Evolutionary conservation across 2,797 vertebrate species (phyloP), one percentile per base, ranked within the genome.

Genomic region (Enteromius unitaeniatus): DNA sequence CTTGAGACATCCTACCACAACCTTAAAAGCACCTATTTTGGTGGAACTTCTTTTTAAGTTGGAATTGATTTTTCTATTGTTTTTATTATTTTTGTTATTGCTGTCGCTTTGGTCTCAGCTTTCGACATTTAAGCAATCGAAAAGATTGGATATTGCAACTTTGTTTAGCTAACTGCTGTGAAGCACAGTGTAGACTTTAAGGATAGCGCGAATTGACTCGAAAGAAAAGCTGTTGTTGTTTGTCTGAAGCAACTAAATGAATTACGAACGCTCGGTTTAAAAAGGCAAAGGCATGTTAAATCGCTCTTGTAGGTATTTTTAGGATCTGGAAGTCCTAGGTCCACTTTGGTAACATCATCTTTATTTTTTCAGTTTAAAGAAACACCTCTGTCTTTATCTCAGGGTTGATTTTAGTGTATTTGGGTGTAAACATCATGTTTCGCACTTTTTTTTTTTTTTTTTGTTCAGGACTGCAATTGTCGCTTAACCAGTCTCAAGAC

Each of bases 11-110:
- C 94, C 91, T 94, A 91, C 93, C 58, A 67, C 79, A 67, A 93
- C 92, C 94, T 95, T 93, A 95, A 88, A 95, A 94, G 94, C 95
- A 96, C 95, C 95, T 93, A 95, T 96, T 95, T 95, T 95, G 95
- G 95, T 96, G 95, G 91, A 93, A 89, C 93, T 95, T 94, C 91
- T 92, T 93, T 42, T 94, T 93, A 77, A 86, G 78, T 45, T 70
- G 37, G 62, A 86, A 49, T 83, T 74, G 51, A 74, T 34, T 77
- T n/a, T 86, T 49, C 45, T 79, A 72, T 83, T 78, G 83, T 11
- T 89, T 92, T 93, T 91, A 88, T 28, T 79, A 88, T 26, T 79
- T 92, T 79, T 93, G 92, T 95, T 96, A 72, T 3, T 92, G 89
- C 49, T 84, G 91, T 86, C 94, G 95, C 95, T 86, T 82, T 81